Evolutionary conservation across 2,113 vertebrate genomes (phyloP).

Genomic region (Furnarius figulus): DNA sequence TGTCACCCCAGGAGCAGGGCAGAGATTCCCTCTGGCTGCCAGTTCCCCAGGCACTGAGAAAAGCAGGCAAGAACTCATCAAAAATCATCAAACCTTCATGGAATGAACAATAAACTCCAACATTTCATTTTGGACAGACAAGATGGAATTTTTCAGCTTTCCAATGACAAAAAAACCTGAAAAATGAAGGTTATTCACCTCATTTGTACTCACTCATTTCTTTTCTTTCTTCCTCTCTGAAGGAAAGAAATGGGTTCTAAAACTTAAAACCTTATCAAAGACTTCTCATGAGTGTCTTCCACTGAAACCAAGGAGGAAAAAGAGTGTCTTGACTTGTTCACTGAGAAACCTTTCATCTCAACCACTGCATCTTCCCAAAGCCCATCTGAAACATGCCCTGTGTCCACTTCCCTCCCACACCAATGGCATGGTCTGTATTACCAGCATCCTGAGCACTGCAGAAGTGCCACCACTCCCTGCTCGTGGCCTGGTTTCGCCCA

Average conservation of each 20-base stretch:
- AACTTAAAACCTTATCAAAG: background rate
- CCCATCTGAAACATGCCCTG: rapidly evolving
- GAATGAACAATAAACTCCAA: background rate
- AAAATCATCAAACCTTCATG: rapidly evolving
- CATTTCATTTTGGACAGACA: background rate
- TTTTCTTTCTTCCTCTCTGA: background rate
- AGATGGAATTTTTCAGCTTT: background rate
- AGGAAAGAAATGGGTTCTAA: background rate
- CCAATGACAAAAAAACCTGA: background rate
- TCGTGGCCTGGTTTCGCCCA: too few species aligned
- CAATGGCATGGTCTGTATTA: rapidly evolving
- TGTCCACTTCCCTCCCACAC: rapidly evolving
- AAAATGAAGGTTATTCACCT: background rate
- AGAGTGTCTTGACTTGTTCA: background rate
- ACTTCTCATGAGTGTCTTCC: background rate
- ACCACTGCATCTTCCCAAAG: background rate
- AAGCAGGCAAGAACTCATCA: background rate
- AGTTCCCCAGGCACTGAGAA: background rate
- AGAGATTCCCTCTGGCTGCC: background rate
- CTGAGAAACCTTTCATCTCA: background rate
- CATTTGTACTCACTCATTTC: background rate
- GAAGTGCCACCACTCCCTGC: background rate
- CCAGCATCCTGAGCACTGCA: background rate
- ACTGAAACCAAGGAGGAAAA: background rate
- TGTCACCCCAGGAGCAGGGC: background rate